These are phyloP conservation scores for Silurus lanzhouensis DNA, from an alignment of 2,797 vertebrate genomes.

Conservation along the genomic window DNA sequence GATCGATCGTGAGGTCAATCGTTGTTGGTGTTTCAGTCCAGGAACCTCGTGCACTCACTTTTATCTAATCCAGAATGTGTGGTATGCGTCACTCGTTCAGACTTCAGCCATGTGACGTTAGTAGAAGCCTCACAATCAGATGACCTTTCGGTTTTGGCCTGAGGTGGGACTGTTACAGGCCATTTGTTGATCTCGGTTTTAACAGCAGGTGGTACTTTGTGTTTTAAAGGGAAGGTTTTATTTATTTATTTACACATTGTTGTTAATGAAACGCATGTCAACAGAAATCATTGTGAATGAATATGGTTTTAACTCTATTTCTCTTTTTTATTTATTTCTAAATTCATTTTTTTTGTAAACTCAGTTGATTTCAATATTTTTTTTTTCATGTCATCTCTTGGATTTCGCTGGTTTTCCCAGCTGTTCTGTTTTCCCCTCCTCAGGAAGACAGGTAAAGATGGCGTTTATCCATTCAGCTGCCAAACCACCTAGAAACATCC, in stretches of 20 bases:
- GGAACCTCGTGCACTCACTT: background rate
- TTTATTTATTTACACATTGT: background rate
- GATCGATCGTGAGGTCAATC: conserved; percentile 30
- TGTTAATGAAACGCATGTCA: background rate
- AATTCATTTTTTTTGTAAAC: no score
- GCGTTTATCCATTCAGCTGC: conserved; percentile 82
- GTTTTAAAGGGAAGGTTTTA: background rate
- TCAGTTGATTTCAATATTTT: background rate
- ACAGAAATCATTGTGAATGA: background rate
- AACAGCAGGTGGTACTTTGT: background rate
- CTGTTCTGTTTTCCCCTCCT: conserved; percentile 19
- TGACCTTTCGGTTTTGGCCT: conserved; percentile 20
- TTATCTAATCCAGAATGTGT: background rate
- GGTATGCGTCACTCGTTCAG: background rate
- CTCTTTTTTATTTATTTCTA: background rate
- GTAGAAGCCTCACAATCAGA: background rate
- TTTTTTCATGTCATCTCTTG: background rate
- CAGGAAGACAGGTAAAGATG: conserved; percentile 87
- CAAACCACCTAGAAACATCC: conserved; percentile 81
- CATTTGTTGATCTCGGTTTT: background rate
- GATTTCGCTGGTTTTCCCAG: background rate
- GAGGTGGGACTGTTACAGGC: background rate
- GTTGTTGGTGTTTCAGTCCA: background rate
- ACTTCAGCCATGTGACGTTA: background rate
- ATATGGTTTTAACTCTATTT: background rate